Percentiles rank a stretch among this genome's conserved stretches.
Conservation (phyloP, 2,888 invertebrate genomes). For the Clunio marinus region DNA sequence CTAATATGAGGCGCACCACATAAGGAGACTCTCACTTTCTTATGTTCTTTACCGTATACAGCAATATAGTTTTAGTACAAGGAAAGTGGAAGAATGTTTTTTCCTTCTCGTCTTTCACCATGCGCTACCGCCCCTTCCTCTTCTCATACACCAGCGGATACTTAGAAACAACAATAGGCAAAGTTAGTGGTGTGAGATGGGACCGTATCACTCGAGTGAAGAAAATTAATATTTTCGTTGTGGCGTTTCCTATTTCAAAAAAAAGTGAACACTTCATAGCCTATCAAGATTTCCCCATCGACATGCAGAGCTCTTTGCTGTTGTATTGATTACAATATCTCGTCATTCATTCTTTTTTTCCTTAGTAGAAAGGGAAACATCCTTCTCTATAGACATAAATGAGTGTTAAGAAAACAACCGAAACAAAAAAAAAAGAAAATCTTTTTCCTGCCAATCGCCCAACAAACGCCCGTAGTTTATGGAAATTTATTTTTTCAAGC, state of each 20-base stretch:
- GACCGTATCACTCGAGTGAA: conserved; percentile 31
- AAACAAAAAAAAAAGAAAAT: too few species aligned
- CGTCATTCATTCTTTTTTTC: neutral
- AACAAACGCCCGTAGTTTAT: too few species aligned
- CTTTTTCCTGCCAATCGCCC: too few species aligned
- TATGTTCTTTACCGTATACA: neutral
- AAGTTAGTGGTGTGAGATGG: neutral
- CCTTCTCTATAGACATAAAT: conserved; percentile 23
- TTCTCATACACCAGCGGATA: neutral
- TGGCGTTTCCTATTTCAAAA: neutral
- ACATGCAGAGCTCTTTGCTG: neutral
- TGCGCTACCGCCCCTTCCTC: neutral
- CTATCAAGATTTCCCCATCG: neutral
- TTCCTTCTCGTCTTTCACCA: neutral
- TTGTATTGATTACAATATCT: neutral
- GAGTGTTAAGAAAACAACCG: conserved; percentile 13
- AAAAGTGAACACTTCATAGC: neutral
- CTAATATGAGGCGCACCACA: neutral
- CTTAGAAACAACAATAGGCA: neutral
- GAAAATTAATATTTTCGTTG: conserved; percentile 24
- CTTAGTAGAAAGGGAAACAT: neutral
- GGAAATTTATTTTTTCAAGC: too few species aligned
- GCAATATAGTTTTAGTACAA: too few species aligned
- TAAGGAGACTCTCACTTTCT: conserved; percentile 27
- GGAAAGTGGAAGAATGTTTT: neutral